Evolutionary conservation across 1,140 invertebrate genomes (phyloP).

Genomic region (Phocides pigmalion): DNA sequence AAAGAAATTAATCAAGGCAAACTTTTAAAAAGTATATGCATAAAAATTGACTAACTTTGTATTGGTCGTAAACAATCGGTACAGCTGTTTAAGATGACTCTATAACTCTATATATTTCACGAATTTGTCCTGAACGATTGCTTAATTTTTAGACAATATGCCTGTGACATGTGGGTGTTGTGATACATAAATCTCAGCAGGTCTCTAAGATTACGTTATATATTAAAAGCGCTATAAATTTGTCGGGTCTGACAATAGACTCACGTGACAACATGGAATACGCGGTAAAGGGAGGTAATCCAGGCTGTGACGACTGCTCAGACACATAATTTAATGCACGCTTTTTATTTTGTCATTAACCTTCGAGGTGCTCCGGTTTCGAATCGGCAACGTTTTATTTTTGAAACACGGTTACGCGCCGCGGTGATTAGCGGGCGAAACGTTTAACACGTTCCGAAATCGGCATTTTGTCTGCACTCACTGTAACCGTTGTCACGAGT

Average conservation of each 20-base stretch:
- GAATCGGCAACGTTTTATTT: constrained; percentile 80
- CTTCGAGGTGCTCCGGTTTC: constrained; percentile 80
- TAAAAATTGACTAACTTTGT: background rate
- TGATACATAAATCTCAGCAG: constrained; percentile 23
- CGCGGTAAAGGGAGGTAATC: constrained; percentile 45
- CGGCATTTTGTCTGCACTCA: constrained; percentile 50
- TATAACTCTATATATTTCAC: background rate
- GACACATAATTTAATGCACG: constrained; percentile 76
- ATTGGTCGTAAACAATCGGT: constrained; percentile 8
- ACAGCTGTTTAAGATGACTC: constrained; percentile 4
- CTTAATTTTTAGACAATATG: background rate
- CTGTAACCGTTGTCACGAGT: constrained; percentile 43
- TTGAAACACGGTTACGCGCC: constrained; percentile 77
- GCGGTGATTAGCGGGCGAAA: constrained; percentile 58
- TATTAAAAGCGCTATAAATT: constrained; percentile 31
- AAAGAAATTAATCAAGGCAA: background rate
- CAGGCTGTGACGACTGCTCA: constrained; percentile 54
- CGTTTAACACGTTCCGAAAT: constrained; percentile 56
- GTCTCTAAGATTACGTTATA: constrained; percentile 23
- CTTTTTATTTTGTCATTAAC: constrained; percentile 81
- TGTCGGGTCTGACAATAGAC: constrained; percentile 43
- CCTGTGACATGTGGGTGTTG: constrained; percentile 16
- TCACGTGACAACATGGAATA: constrained; percentile 51
- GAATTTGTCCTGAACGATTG: background rate
- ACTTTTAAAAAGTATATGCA: background rate